A percentile compares a stretch with the other conserved stretches of the same genome.
Conservation (phyloP, 2,888 invertebrate species). For the Autographa gamma region DNA sequence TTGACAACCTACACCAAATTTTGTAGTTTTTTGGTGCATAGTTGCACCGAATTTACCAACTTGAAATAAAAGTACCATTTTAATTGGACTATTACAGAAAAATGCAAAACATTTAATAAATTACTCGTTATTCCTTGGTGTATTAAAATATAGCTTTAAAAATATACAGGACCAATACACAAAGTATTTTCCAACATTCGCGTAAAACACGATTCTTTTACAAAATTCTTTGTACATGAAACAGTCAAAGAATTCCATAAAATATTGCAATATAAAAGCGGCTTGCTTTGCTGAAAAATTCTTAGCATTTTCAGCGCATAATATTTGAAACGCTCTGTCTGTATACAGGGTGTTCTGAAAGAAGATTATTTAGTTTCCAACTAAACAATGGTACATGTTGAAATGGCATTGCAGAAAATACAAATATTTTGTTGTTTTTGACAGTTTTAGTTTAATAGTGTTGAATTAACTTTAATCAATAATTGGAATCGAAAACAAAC, state of each 20-base stretch:
- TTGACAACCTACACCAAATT: too few relatives aligned
- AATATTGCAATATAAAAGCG: conserved; percentile 38
- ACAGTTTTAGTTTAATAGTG: too few relatives aligned
- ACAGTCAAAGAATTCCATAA: conserved; percentile 59
- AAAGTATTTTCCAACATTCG: not conserved
- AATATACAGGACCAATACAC: not conserved
- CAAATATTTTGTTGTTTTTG: too few relatives aligned
- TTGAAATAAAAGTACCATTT: not conserved
- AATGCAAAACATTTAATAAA: not conserved
- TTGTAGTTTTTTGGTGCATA: too few relatives aligned
- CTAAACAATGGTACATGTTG: too few relatives aligned
- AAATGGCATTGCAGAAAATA: too few relatives aligned
- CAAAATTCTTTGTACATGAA: conserved; percentile 34
- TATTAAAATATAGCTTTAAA: not conserved
- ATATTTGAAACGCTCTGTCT: conserved; percentile 32
- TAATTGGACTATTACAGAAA: not conserved
- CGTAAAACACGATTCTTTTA: conserved; percentile 14
- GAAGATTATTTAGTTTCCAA: too few relatives aligned
- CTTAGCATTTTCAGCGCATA: conserved; percentile 40
- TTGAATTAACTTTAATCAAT: too few relatives aligned
- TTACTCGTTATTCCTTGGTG: not conserved
- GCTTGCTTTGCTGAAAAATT: conserved; percentile 43
- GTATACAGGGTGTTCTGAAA: not conserved
- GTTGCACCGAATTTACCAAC: too few relatives aligned
- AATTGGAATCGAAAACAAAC: too few relatives aligned